Evolutionary conservation across 2,113 vertebrate species (phyloP), one percentile per base, ranked within the genome.

Genomic region (Rhinogobius similis): DNA sequence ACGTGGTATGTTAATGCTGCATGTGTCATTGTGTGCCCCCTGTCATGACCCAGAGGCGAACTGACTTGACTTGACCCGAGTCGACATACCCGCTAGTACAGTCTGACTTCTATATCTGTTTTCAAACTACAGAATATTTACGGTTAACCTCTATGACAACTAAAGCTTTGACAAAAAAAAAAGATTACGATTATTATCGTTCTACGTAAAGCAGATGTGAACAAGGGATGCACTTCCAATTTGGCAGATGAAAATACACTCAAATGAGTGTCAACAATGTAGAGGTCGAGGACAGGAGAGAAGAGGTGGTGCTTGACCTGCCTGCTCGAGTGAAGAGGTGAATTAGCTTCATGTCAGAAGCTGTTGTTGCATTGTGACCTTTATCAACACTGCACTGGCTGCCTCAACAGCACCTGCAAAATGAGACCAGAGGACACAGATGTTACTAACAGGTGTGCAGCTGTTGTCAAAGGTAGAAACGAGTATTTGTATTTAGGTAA

Each of bases 1-100:
- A 9, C 69, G 50, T 29, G 55, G 70, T 65, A 36, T 75, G 65
- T 36, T 68, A 56, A 18, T 85, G 86, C 85, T 87, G 90, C 73
- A 68, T 73, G 72, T 85, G 53, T 61, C 36, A 58, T 26, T 55
- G 52, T 23, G n/a, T 23, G n/a, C 48, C 21, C 11, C 20, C 9
- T 26, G 43, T 7, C 62, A 41, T 63, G 38, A 63, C 62, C 38
- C 13, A 39, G 46, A 41, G 38, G 58, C 29, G 1, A 36, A 32
- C 5, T 36, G 32, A 41, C 12, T 10, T 32, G 43, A 12, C 64
- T 41, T 63, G 62, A 63, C 62, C 62, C 26, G 29, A 1, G 58
- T 38, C 10, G 16, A 61, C 58, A 43, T 14, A 16, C n/a, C 62
- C 38, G 23, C 12, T 4, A 63, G 62, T 24, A 7, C 36, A 23